Evolutionary conservation across 2,113 vertebrate species (phyloP), one percentile per base, ranked within the genome.

Genomic region (Erythrolamprus reginae): DNA sequence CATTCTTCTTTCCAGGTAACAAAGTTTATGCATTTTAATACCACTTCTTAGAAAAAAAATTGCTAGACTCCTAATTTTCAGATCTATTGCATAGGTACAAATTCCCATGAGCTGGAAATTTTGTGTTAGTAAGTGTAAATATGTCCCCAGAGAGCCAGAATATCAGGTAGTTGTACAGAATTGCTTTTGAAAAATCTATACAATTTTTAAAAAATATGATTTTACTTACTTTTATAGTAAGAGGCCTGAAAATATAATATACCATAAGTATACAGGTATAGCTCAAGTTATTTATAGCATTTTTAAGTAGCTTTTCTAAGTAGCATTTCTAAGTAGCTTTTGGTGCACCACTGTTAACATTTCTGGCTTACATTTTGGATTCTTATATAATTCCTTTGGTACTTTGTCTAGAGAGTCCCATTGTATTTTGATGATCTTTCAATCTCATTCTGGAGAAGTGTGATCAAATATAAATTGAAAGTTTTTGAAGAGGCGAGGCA

Each of bases 401-500:
- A 83, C 90, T 89, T 91, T 23, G 5, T 42, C 51, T 0, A 0
- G 0, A 42, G 82, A 84, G 86, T 90, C 6, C 8, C 4, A 19
- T 38, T 88, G 28, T 89, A 86, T 90, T 93, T 77, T 88, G 61
- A 85, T 33, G 3, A 0, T 1, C 23, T 52, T 93, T 2, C 28
- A 55, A 33, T 90, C 85, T 91, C 56, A 55, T n/a, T 3, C 12
- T 86, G 33, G 33, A 77, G 33, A 77, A 77, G n/a, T 38, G 17
- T 42, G 70, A 77, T 77, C 17, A 38, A 77, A 38, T 38, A 38
- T 77, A 77, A 77, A 77, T 21, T 77, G 33, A 77, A 77, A 77
- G 70, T 61, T 83, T 55, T 92, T 89, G 55, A 92, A 96, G 89
- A 95, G 47, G 93, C 87, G 92, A 93, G 90, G 88, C 94, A 93